Evolutionary conservation across 2,888 invertebrate species (phyloP).

Genomic region (Vesta saturnalis): DNA sequence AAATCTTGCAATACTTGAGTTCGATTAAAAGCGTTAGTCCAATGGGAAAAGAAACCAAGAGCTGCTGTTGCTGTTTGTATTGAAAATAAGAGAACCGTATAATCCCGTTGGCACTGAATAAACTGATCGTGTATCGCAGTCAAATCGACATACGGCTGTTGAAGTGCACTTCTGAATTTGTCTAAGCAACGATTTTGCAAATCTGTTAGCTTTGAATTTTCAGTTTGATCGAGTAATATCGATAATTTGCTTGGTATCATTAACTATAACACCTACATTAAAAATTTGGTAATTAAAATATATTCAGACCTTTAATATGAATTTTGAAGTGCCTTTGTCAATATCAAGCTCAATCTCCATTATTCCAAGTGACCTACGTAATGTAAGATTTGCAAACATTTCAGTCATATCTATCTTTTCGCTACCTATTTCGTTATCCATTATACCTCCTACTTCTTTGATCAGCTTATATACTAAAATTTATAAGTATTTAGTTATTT

Average conservation of each 20-base stretch:
- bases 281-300: too few relatives aligned
- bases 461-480: slow-evolving; percentile 38
- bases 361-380: slow-evolving; percentile 45
- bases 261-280: slow-evolving; percentile 45
- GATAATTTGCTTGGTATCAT: slow-evolving; percentile 42
- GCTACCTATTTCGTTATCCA: neutral
- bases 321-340: slow-evolving; percentile 41
- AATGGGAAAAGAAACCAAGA: slow-evolving; percentile 38
- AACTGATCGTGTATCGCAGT: slow-evolving; percentile 41
- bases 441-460: slow-evolving; percentile 36
- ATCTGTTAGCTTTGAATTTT: slow-evolving; percentile 35
- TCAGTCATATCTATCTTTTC: slow-evolving; percentile 40
- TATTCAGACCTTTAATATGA: slow-evolving; percentile 44
- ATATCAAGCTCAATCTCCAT: slow-evolving; percentile 47
- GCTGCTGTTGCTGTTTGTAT: slow-evolving; percentile 42
- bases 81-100: slow-evolving; percentile 42
- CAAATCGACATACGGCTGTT: slow-evolving; percentile 40
- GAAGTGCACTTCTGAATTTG: slow-evolving; percentile 32
- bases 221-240: slow-evolving; percentile 20
- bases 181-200: slow-evolving; percentile 44
- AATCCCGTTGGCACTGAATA: slow-evolving; percentile 42
- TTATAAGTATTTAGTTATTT: too few relatives aligned
- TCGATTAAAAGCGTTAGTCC: slow-evolving; percentile 11
- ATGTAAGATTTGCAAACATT: slow-evolving; percentile 45
- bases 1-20: slow-evolving; percentile 35